Evolutionary conservation across 2,113 vertebrate genomes (phyloP), one percentile per base, ranked within the genome.

Genomic region (Synchiropus splendidus): DNA sequence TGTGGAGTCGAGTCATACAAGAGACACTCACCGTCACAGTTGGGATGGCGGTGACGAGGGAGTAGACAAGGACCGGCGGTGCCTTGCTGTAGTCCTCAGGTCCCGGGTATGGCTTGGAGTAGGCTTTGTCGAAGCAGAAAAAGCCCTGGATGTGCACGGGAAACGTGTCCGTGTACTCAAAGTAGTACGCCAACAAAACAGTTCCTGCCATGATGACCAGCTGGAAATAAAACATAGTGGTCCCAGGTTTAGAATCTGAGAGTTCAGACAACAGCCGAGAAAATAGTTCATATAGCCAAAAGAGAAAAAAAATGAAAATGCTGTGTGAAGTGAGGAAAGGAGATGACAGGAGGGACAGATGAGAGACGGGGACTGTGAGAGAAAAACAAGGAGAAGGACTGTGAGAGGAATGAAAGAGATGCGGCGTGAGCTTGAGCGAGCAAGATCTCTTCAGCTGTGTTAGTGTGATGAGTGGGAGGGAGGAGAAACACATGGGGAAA

Each of bases 111-210:
- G 91, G 92, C 81, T 91, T 92, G 74, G 89, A 88, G 39, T 89
- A 90, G n/a, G 85, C 55, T 42, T 85, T 90, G 77, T 93, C 90
- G 11, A 86, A 90, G 75, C 92, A 94, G 86, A 94, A 94, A 84
- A 94, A 94, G 35, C 92, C 92, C 68, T 92, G 91, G 58, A 86
- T 48, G 72, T 93, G 90, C 40, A 93, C 90, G 0, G 91, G 87
- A 75, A 94, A 93, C 12, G 91, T 92, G 80, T 92, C 90, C 1
- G 90, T 92, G 83, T 90, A 94, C 66, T 94, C 92, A 60, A 94
- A 88, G 82, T 92, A 92, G 79, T 94, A 94, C 2, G 92, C 90
- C 31, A 93, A 77, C 70, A 93, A 83, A 50, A 91, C 84, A 4
- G 89, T 91, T 32, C 88, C 85, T 18, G 89, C 90, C 86, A 94